phyloP scores from a whole-genome alignment of 2,797 vertebrate species.

The Odontamblyopus lacepedii region DNA sequence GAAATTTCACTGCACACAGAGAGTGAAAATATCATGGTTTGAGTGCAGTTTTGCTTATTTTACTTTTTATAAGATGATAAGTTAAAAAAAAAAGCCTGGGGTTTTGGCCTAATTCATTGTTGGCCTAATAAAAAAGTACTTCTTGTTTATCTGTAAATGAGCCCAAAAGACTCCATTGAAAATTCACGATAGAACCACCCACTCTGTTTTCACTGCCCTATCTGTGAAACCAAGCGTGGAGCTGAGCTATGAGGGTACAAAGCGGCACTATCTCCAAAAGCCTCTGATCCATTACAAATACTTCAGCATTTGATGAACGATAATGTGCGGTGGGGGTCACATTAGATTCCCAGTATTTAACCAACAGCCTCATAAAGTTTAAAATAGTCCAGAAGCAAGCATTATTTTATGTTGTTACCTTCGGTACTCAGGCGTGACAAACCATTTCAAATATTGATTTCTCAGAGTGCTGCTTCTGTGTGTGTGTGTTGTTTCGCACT shows the following conservation, averaged over 20 bases:
- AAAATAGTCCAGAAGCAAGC: slow-evolving; percentile 34
- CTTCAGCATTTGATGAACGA: slow-evolving; percentile 47
- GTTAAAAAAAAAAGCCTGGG: not conserved
- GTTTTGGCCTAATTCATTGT: not conserved
- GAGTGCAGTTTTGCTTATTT: too few relatives aligned
- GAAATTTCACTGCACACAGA: too few relatives aligned
- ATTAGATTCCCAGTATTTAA: slow-evolving; percentile 37
- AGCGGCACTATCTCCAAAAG: slow-evolving; percentile 52
- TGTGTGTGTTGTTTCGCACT: slow-evolving; percentile 14
- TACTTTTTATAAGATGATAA: not conserved
- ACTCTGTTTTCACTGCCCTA: slow-evolving; percentile 26
- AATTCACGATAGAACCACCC: not conserved
- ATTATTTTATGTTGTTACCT: slow-evolving; percentile 37
- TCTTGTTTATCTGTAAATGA: not conserved
- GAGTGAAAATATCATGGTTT: too few relatives aligned
- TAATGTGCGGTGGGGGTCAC: slow-evolving; percentile 44
- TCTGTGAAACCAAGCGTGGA: slow-evolving; percentile 44
- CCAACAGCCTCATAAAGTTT: slow-evolving; percentile 27
- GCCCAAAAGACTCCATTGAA: not conserved
- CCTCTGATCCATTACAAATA: slow-evolving; percentile 47
- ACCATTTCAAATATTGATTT: slow-evolving; percentile 42
- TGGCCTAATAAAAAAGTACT: not conserved
- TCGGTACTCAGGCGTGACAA: slow-evolving; percentile 16
- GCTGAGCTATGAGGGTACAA: slow-evolving; percentile 41
- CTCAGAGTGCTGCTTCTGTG: slow-evolving; percentile 27